Percentiles rank a stretch among this genome's conserved stretches.
phyloP scores from a whole-genome alignment of 1,140 invertebrate species.

The Saccostrea cuccullata region DNA sequence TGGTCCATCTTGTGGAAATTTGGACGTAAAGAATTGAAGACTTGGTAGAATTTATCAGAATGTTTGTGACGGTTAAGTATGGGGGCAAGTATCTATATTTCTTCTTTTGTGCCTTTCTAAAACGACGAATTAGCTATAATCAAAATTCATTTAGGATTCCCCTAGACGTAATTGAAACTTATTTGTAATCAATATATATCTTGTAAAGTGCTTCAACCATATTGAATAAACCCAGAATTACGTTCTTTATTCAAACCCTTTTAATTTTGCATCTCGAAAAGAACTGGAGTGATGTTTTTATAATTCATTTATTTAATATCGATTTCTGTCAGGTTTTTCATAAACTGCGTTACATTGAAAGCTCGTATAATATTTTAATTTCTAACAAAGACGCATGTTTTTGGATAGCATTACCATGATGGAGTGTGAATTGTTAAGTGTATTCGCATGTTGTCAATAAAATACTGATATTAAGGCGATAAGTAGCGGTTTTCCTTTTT shows the following conservation, averaged over 20 bases:
- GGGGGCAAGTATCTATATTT: neutral
- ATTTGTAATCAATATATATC: neutral
- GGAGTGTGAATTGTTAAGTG: constrained; percentile 5
- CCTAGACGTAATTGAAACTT: neutral
- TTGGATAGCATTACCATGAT: neutral
- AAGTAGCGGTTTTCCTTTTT: constrained; percentile 6
- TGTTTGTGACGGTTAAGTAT: constrained; percentile 9
- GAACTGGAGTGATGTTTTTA: neutral
- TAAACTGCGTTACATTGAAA: constrained; percentile 13
- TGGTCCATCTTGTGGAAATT: neutral
- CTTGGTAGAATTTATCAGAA: neutral
- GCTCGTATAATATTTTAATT: constrained; percentile 31
- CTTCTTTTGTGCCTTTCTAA: neutral
- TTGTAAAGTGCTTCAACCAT: neutral
- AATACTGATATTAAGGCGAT: constrained; percentile 10
- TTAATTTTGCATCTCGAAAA: neutral
- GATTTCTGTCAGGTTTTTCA: neutral
- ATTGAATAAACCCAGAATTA: neutral
- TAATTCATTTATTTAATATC: neutral
- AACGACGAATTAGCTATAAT: neutral
- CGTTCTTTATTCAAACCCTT: neutral
- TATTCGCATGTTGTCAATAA: constrained; percentile 29
- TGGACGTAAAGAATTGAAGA: neutral
- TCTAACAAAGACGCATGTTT: neutral
- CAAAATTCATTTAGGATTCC: neutral